Percentiles rank a stretch among this genome's conserved stretches.
Evolutionary conservation across 2,888 invertebrate species (phyloP).

Genomic region (Cephus runcator): DNA sequence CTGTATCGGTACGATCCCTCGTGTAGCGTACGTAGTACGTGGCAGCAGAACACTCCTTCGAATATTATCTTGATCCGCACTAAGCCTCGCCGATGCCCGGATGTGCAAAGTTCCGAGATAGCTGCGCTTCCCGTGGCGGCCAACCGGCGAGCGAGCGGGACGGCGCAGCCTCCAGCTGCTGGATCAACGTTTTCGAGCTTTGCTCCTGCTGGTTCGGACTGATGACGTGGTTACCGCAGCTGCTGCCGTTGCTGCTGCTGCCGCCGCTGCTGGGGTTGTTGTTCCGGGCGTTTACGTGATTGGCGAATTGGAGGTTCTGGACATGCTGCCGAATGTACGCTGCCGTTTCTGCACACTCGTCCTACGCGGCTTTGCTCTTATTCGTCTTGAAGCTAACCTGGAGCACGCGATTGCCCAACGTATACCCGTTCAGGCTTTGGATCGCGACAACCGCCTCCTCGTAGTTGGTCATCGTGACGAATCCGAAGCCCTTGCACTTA

Average conservation of each 20-base stretch:
- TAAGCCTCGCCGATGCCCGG: background rate
- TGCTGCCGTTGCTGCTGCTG: slow-evolving; percentile 25
- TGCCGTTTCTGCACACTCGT: slow-evolving; percentile 55
- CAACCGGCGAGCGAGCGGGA: background rate
- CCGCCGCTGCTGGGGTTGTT: slow-evolving; percentile 21
- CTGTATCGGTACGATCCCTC: background rate
- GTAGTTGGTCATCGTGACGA: slow-evolving; percentile 95
- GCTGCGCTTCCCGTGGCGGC: background rate
- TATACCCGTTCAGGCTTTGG: slow-evolving; percentile 91
- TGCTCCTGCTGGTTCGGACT: slow-evolving; percentile 25
- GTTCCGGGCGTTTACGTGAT: slow-evolving; percentile 16
- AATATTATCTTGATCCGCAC: background rate
- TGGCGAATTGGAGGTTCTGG: slow-evolving; percentile 13
- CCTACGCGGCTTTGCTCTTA: slow-evolving; percentile 80
- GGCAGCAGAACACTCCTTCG: background rate
- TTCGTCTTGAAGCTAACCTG: slow-evolving; percentile 94
- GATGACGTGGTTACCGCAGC: slow-evolving; percentile 18
- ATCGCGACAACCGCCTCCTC: slow-evolving; percentile 93
- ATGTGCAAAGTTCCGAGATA: background rate
- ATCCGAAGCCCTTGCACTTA: slow-evolving; percentile 95
- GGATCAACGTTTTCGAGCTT: background rate
- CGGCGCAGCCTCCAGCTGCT: background rate
- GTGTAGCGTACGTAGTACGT: background rate
- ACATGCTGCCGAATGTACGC: slow-evolving; percentile 26
- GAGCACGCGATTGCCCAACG: slow-evolving; percentile 88